These are phyloP conservation scores for Adelphocoris suturalis DNA, from an alignment of 2,888 invertebrate species.

Conservation along the genomic window DNA sequence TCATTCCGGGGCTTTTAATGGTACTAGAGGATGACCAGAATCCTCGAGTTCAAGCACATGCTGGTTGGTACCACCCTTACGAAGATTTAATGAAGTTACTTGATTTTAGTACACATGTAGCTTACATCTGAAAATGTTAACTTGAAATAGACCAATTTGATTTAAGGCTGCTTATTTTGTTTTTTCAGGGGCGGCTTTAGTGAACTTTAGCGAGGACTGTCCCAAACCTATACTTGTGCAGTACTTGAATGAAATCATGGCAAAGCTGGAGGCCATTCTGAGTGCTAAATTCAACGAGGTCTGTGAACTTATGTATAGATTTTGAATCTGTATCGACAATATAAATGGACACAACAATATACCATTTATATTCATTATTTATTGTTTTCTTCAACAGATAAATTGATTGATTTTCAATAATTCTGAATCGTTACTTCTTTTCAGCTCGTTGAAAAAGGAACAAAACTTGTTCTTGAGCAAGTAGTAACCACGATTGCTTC, in stretches of 20 bases:
- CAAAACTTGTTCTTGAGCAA: slow-evolving; percentile 97
- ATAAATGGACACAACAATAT: too few relatives aligned
- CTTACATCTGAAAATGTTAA: too few relatives aligned
- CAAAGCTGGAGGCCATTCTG: slow-evolving; percentile 92
- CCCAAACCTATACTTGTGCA: slow-evolving; percentile 94
- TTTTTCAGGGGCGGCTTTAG: slow-evolving; percentile 92
- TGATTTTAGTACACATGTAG: background rate
- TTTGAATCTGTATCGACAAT: slow-evolving; percentile 60
- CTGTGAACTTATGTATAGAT: slow-evolving; percentile 67
- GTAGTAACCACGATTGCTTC: slow-evolving; percentile 99
- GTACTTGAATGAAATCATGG: slow-evolving; percentile 95
- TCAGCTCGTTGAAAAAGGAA: slow-evolving; percentile 93
- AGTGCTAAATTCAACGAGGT: slow-evolving; percentile 95
- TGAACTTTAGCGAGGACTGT: slow-evolving; percentile 99
- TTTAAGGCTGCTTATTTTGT: background rate
- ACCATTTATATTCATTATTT: too few relatives aligned
- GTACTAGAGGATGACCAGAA: slow-evolving; percentile 93
- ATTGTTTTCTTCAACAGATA: background rate
- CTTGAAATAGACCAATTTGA: background rate
- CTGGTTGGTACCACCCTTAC: slow-evolving; percentile 78
- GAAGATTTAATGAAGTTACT: background rate
- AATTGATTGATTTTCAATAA: background rate
- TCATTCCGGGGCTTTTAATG: slow-evolving; percentile 93
- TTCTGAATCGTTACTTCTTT: background rate
- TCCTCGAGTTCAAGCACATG: slow-evolving; percentile 95